A percentile compares a stretch with the other conserved stretches of the same genome.
Conservation (phyloP, 2,888 invertebrate genomes). For the Myathropa florea region DNA sequence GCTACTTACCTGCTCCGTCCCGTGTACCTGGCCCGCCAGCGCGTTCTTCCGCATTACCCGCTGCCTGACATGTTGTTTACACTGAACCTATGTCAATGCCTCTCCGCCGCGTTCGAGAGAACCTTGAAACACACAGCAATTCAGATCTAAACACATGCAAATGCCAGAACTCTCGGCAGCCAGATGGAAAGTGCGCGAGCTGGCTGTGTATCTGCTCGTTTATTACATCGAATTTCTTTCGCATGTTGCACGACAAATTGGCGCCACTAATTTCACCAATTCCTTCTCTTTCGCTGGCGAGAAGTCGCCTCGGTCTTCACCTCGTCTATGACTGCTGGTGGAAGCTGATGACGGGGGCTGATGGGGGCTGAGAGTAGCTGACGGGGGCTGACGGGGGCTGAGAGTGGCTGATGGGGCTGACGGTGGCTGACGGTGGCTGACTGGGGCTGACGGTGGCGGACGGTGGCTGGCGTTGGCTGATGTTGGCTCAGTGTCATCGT, state of each 20-base stretch:
- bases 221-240: conserved; percentile 51
- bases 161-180: background rate
- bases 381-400: background rate
- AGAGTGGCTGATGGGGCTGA: conserved; percentile 24
- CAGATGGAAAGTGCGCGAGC: background rate
- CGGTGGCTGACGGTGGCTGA: background rate
- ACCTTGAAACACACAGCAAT: conserved; percentile 36
- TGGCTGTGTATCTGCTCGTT: background rate
- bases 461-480: background rate
- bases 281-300: background rate
- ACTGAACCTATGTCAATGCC: conserved; percentile 51
- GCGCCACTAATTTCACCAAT: conserved; percentile 62
- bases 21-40: background rate
- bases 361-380: too few relatives aligned
- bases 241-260: conserved; percentile 56
- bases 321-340: too few relatives aligned
- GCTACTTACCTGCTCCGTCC: background rate
- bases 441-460: background rate
- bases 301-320: conserved; percentile 9
- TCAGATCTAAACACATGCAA: conserved; percentile 8
- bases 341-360: too few relatives aligned
- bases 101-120: conserved; percentile 6
- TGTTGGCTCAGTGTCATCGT: conserved; percentile 39
- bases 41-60: background rate
- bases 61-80: conserved; percentile 46